Evolutionary conservation across 2,888 invertebrate species (phyloP).

Genomic region (Hemaris fuciformis): DNA sequence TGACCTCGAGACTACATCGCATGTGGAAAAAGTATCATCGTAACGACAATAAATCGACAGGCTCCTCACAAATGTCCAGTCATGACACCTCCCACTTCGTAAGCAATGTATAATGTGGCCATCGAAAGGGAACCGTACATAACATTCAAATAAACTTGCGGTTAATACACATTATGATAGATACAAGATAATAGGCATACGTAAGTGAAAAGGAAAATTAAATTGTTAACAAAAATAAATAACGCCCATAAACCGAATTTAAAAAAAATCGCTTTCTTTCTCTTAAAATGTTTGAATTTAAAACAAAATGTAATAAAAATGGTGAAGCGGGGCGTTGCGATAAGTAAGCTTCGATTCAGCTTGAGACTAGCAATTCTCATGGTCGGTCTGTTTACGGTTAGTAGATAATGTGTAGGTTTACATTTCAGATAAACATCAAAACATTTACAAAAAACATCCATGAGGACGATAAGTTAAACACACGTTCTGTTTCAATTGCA

Average conservation of each 20-base stretch:
- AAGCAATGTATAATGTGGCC: not conserved
- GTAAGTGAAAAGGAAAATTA: not conserved
- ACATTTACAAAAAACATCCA: constrained; percentile 8
- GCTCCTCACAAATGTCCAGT: not conserved
- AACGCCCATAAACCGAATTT: constrained; percentile 12
- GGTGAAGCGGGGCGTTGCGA: not conserved
- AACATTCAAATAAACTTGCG: not conserved
- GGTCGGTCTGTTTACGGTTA: constrained; percentile 53
- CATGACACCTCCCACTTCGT: not conserved
- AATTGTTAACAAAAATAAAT: not conserved
- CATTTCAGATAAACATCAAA: not conserved
- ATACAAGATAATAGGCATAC: constrained; percentile 3
- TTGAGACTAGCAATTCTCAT: constrained; percentile 77
- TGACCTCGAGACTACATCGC: constrained; percentile 92
- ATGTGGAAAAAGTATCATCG: constrained; percentile 32
- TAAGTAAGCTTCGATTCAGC: constrained; percentile 28
- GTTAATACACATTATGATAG: constrained; percentile 2
- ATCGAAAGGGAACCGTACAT: not conserved
- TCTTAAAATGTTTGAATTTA: constrained; percentile 12
- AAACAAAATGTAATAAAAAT: constrained; percentile 16
- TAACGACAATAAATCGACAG: constrained; percentile 27
- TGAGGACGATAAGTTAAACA: not conserved
- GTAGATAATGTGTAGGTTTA: constrained; percentile 22
- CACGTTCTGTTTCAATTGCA: not conserved
- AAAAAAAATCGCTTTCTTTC: constrained; percentile 9